Evolutionary conservation across 2,113 vertebrate species (phyloP).

Genomic region (Asarcornis scutulata): DNA sequence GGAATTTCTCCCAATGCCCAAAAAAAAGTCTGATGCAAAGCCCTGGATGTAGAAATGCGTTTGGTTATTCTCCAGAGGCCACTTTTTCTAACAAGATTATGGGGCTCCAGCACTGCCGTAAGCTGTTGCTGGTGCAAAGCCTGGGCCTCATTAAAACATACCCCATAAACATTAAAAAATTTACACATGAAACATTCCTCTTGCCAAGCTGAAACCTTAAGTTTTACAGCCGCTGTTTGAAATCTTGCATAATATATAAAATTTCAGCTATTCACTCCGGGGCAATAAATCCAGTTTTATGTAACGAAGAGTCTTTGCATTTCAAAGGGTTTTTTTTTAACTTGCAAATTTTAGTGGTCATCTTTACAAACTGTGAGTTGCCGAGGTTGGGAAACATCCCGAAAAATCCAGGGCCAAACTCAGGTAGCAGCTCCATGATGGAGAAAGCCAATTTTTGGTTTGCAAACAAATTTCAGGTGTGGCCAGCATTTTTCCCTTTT

Average conservation of each 20-base stretch:
- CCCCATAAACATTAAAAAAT: slow-evolving; percentile 81
- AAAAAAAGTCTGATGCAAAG: not conserved
- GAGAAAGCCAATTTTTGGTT: not conserved
- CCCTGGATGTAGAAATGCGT: not conserved
- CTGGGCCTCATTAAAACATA: slow-evolving; percentile 79
- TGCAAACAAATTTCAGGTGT: not conserved
- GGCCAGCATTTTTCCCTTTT: not conserved
- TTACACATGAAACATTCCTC: slow-evolving; percentile 83
- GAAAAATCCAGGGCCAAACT: not conserved
- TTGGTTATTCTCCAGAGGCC: slow-evolving; percentile 52
- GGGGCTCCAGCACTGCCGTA: slow-evolving; percentile 34
- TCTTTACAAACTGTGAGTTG: slow-evolving; percentile 76
- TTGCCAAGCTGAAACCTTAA: slow-evolving; percentile 73
- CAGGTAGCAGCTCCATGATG: rapidly evolving
- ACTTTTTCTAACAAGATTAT: slow-evolving; percentile 57
- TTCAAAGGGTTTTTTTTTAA: slow-evolving; percentile 79
- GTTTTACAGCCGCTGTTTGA: slow-evolving; percentile 78
- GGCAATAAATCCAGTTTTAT: slow-evolving; percentile 79
- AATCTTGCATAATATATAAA: slow-evolving; percentile 85
- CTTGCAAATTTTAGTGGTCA: slow-evolving; percentile 82
- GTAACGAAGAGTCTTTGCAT: slow-evolving; percentile 79
- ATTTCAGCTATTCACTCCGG: slow-evolving; percentile 74
- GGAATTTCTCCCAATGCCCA: not conserved
- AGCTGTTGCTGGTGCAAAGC: slow-evolving; percentile 73
- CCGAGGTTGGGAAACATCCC: not conserved